Evolutionary conservation across 2,888 invertebrate genomes (phyloP).

Genomic region (Vanessa cardui): DNA sequence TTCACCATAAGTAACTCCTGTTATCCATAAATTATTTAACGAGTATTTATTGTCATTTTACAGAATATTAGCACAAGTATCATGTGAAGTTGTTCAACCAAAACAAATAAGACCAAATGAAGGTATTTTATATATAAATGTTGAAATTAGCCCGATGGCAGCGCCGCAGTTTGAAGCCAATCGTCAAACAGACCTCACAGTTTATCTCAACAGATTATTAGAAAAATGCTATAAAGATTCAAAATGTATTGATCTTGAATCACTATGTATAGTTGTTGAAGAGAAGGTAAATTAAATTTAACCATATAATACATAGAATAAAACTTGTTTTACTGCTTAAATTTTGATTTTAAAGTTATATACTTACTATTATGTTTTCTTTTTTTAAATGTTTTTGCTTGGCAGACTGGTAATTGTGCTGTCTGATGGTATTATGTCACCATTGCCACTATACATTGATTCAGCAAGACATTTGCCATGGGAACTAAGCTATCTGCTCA

Average conservation of each 20-base stretch:
- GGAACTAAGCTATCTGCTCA: no score
- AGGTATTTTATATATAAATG: slow-evolving; percentile 92
- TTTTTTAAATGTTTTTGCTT: no score
- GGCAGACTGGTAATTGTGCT: no score
- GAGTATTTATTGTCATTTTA: slow-evolving; percentile 40
- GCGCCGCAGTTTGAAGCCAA: slow-evolving; percentile 92
- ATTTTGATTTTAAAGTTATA: no score
- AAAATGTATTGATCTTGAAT: slow-evolving; percentile 95
- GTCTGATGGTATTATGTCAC: no score
- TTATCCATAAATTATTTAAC: no score
- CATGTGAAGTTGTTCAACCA: slow-evolving; percentile 93
- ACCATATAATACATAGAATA: not conserved
- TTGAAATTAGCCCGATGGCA: slow-evolving; percentile 94
- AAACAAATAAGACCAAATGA: slow-evolving; percentile 94
- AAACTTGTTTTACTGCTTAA: not conserved
- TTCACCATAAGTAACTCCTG: no score
- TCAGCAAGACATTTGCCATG: no score
- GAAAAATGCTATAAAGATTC: slow-evolving; percentile 96
- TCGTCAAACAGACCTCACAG: slow-evolving; percentile 86
- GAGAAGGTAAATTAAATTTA: slow-evolving; percentile 86
- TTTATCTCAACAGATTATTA: slow-evolving; percentile 90
- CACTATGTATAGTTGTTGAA: slow-evolving; percentile 95
- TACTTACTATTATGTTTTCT: no score
- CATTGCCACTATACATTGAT: no score
- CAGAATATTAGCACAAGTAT: slow-evolving; percentile 93